Evolutionary conservation across 2,113 vertebrate genomes (phyloP).

Genomic region (Microcebus tavaratra): DNA sequence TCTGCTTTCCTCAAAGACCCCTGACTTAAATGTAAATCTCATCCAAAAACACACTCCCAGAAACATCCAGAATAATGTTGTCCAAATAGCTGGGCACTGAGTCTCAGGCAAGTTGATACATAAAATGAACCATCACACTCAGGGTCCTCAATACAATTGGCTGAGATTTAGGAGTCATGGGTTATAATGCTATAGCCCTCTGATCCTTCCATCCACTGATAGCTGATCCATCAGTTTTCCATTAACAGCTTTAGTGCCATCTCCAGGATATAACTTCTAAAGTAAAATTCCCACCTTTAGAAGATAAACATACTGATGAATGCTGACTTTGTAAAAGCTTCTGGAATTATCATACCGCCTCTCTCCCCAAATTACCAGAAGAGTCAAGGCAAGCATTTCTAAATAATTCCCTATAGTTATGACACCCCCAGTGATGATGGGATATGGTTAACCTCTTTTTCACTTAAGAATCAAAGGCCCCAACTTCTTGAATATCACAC

Average conservation of each 20-base stretch:
- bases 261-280: background rate
- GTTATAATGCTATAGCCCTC: background rate
- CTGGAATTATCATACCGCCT: background rate
- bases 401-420: background rate
- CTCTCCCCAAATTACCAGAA: background rate
- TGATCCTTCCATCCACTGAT: background rate
- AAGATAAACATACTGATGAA: background rate
- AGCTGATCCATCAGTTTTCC: background rate
- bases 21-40: background rate
- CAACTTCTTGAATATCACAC: background rate
- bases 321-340: background rate
- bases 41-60: background rate
- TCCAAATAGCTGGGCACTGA: background rate
- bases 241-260: background rate
- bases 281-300: background rate
- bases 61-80: conserved; percentile 10
- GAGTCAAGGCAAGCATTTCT: background rate
- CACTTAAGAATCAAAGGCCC: background rate
- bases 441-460: background rate
- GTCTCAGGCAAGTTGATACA: background rate
- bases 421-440: background rate
- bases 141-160: background rate
- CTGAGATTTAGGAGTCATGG: background rate
- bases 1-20: background rate
- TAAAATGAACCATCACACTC: background rate